Evolutionary conservation across 2,113 vertebrate species (phyloP).

Genomic region (Chaetops frenatus): DNA sequence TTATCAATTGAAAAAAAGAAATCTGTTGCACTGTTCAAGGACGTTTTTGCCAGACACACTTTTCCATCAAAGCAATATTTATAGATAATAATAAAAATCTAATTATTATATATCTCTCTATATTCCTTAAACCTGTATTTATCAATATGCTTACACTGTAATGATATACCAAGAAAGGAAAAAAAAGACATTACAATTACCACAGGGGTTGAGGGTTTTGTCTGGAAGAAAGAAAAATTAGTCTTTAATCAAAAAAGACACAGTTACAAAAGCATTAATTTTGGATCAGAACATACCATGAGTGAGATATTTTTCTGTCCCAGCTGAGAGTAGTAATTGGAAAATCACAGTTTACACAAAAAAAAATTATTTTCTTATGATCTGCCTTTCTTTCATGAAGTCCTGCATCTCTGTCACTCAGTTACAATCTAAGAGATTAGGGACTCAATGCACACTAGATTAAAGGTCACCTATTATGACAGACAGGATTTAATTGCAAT

Average conservation of each 20-base stretch:
- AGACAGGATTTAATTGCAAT: slow-evolving; percentile 53
- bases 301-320: slow-evolving; percentile 45
- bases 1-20: neutral
- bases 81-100: neutral
- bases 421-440: slow-evolving; percentile 53
- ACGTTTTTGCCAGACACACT: neutral
- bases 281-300: slow-evolving; percentile 4
- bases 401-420: slow-evolving; percentile 46
- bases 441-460: slow-evolving; percentile 33
- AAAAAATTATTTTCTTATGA: slow-evolving; percentile 53
- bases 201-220: neutral
- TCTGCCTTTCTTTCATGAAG: slow-evolving; percentile 39
- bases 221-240: neutral
- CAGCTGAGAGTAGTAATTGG: slow-evolving; percentile 65
- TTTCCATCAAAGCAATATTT: neutral
- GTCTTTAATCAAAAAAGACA: slow-evolving; percentile 49
- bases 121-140: neutral
- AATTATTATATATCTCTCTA: neutral
- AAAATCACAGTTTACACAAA: slow-evolving; percentile 59
- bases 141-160: neutral
- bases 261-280: slow-evolving; percentile 58
- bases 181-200: neutral
- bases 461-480: slow-evolving; percentile 59
- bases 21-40: neutral
- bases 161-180: neutral